Evolutionary conservation across 2,797 vertebrate genomes (phyloP).

Genomic region (Sphenodon punctatus): DNA sequence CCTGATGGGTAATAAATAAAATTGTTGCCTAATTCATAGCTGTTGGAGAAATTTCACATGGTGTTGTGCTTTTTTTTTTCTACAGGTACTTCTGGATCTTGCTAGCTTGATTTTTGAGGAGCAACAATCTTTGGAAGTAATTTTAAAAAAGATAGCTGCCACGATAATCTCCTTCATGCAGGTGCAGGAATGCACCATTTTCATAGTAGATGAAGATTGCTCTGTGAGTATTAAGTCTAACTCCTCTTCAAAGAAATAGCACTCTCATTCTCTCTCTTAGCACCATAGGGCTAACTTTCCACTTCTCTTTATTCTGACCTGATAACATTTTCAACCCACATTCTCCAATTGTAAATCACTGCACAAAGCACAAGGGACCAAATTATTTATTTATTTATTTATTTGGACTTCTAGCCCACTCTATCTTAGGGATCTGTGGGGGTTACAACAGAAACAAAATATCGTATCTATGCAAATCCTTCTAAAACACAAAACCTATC

Average conservation of each 20-base stretch:
- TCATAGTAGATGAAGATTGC: slow-evolving; percentile 88
- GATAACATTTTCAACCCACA: background rate
- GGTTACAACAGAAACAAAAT: no score
- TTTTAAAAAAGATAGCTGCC: slow-evolving; percentile 93
- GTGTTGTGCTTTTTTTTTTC: background rate
- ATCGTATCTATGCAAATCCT: no score
- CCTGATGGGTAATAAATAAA: background rate
- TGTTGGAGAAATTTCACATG: background rate
- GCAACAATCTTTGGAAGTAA: slow-evolving; percentile 92
- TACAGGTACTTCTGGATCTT: slow-evolving; percentile 92
- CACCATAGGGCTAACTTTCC: background rate
- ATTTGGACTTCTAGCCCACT: no score
- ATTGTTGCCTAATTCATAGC: background rate
- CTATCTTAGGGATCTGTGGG: no score
- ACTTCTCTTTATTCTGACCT: background rate
- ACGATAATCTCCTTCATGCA: slow-evolving; percentile 98
- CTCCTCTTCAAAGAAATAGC: background rate
- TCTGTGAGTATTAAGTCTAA: slow-evolving; percentile 69
- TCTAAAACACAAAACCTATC: no score
- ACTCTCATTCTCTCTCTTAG: background rate
- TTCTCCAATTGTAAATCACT: background rate
- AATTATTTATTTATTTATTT: no score
- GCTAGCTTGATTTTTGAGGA: slow-evolving; percentile 97
- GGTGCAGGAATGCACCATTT: slow-evolving; percentile 92
- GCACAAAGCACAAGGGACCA: background rate